Evolutionary conservation across 35 echinoderm and acorn worm genomes (phyloP).

Genomic region (Heliocidaris tuberculata): DNA sequence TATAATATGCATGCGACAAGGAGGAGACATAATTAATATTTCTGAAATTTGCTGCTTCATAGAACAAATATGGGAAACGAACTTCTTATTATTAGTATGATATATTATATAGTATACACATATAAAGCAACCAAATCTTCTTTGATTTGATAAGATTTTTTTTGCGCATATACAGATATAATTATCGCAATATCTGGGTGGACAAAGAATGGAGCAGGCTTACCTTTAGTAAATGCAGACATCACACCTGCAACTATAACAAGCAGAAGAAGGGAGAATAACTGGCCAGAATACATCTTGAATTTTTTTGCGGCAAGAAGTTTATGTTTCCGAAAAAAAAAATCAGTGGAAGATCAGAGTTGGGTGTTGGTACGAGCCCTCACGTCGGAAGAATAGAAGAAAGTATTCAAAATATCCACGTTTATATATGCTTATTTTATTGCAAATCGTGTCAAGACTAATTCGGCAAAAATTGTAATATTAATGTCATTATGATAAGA

Average conservation of each 20-base stretch:
- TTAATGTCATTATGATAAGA: not conserved
- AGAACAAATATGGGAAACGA: not conserved
- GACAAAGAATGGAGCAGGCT: not conserved
- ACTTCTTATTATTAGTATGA: not conserved
- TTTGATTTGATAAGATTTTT: not conserved
- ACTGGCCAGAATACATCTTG: slow-evolving; percentile 20
- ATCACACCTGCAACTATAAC: not conserved
- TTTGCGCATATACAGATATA: not conserved
- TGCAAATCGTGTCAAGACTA: too few relatives aligned
- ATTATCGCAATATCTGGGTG: too few relatives aligned
- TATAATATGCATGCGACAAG: too few relatives aligned
- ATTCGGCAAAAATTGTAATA: too few relatives aligned
- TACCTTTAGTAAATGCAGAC: slow-evolving; percentile 33
- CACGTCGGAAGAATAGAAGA: not conserved
- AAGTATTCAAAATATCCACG: not conserved
- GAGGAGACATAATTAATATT: too few relatives aligned
- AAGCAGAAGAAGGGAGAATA: not conserved
- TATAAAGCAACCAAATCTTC: not conserved
- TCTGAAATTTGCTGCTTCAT: not conserved
- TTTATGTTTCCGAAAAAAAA: not conserved
- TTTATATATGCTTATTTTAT: not conserved
- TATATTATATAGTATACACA: not conserved
- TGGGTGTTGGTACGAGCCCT: not conserved
- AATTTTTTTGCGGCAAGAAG: not conserved
- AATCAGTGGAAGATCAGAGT: not conserved